Base-by-base conservation (phyloP, 1,140 invertebrate genomes). In the Bradysia coprophila region DNA sequence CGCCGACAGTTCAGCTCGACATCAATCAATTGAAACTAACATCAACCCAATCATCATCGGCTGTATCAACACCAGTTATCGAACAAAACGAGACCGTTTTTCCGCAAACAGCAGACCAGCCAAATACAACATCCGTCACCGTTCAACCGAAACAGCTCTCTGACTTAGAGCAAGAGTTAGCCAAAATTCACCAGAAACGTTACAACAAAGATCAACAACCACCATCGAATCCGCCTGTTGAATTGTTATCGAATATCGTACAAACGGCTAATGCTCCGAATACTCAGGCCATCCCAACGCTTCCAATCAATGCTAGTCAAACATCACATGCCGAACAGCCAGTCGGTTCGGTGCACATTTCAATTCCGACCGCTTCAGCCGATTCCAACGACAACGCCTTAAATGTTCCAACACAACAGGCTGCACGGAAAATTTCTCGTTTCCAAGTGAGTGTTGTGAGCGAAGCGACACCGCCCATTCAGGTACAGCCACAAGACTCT, bases 361-460 rank as follows among this genome's bases (percentile, higher is more conserved):
- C 18, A 13, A 34, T 34, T 13, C 18, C 3, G n/a, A 34, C 32
- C n/a, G 32, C 13, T 34, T n/a, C 3, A 34, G 18, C n/a, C 13
- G 18, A 10, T 4, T 9, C 2, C 32, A 3, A 34, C 32, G 45
- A 47, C 4, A 55, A 57, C 28, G 54, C 40, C 34, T 34, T 43
- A 37, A 9, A 38, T 9, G 19, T 43, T 38, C 11, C n/a, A 37
- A n/a, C n/a, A n/a, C n/a, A n/a, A n/a, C n/a, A n/a, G n/a, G 24
- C 13, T 13, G 24, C 24, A 20, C 15, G 57, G 1, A 59, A 59
- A 45, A 48, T 59, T 18, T 59, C 57, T 0, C 49, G 57, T 3
- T 59, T 59, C n/a, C 56, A 57, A 31, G 57, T 59, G 4, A 59
- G 57, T 47, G 49, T 56, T 9, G 57, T 59, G 15, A 49, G 53